These are phyloP conservation scores for Myopa testacea DNA, from an alignment of 2,888 invertebrate genomes.

Conservation along the genomic window DNA sequence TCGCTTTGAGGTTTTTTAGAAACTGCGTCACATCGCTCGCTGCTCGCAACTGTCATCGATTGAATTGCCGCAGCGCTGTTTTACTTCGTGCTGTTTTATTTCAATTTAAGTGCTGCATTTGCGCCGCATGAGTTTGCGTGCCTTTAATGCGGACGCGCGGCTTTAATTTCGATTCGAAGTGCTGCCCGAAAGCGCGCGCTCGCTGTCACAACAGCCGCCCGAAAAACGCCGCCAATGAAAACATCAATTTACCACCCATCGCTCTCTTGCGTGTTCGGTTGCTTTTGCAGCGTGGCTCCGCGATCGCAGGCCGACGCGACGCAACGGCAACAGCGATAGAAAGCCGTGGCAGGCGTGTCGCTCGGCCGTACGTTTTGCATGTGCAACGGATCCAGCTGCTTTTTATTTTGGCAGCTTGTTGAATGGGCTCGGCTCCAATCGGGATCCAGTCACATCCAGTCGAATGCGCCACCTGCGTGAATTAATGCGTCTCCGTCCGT, in stretches of 20 bases:
- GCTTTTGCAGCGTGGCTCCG: constrained; percentile 3
- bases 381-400: too few species aligned
- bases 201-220: constrained; percentile 44
- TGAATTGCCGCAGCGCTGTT: neutral
- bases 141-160: constrained; percentile 61
- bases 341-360: neutral
- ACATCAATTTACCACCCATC: constrained; percentile 36
- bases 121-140: constrained; percentile 55
- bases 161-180: constrained; percentile 57
- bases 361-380: neutral
- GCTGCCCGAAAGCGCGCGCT: constrained; percentile 31
- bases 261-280: constrained; percentile 3
- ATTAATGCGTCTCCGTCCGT: neutral
- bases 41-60: neutral
- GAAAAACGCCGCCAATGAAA: constrained; percentile 39
- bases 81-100: constrained; percentile 17
- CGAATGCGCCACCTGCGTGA: constrained; percentile 13
- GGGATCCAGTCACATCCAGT: neutral
- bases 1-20: too few species aligned
- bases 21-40: neutral
- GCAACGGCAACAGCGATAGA: neutral
- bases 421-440: neutral
- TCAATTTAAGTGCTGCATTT: constrained; percentile 20
- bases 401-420: constrained; percentile 5
- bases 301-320: neutral